A percentile compares a stretch with the other conserved stretches of the same genome.
phyloP scores from a whole-genome alignment of 2,113 vertebrate genomes.

The Bothrops jararaca region DNA sequence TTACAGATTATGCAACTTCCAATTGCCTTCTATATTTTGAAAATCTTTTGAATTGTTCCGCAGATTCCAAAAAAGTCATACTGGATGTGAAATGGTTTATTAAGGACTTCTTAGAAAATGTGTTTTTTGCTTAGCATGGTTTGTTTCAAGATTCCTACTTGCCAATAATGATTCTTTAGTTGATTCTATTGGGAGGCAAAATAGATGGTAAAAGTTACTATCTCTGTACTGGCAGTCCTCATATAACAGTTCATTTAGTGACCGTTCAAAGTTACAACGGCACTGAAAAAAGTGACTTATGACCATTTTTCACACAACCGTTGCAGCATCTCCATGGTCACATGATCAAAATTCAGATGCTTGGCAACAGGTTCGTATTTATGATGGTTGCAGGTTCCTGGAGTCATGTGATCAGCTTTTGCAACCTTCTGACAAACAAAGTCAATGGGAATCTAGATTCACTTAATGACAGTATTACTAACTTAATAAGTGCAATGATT shows the following conservation, averaged over 20 bases:
- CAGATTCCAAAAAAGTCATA: background rate
- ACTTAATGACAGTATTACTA: background rate
- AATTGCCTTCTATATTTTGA: background rate
- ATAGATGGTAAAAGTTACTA: background rate
- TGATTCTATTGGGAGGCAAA: background rate
- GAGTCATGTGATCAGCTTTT: background rate
- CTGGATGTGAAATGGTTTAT: background rate
- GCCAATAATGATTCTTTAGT: background rate
- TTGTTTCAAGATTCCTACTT: background rate
- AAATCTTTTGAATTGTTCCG: background rate
- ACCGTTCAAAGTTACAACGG: background rate
- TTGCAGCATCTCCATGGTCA: background rate
- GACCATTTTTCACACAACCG: background rate
- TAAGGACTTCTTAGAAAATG: background rate
- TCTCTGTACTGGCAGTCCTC: background rate
- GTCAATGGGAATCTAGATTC: background rate
- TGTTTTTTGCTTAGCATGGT: background rate
- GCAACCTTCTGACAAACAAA: background rate
- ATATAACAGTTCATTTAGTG: background rate
- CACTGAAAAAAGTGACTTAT: background rate
- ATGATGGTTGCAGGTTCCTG: background rate
- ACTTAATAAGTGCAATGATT: background rate
- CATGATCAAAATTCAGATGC: background rate
- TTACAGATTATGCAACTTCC: background rate
- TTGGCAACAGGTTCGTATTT: background rate